Conservation (phyloP, 2,113 vertebrate genomes). For the Elachura formosa region DNA sequence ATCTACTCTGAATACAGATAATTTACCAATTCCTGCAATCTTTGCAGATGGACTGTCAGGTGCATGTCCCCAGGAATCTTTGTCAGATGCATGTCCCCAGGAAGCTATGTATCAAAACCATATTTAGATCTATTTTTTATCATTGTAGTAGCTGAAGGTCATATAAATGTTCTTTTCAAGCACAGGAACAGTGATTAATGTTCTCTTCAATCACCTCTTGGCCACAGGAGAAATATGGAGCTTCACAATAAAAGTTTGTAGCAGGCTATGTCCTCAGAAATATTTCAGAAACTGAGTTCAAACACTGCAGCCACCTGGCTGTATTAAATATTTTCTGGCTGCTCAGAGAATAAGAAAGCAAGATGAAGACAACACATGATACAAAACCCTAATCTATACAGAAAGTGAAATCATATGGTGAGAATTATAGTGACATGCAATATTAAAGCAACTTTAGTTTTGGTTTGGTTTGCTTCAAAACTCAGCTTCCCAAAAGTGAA, state of each 20-base stretch:
- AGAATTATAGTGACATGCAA: background rate
- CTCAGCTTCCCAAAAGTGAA: background rate
- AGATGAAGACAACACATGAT: background rate
- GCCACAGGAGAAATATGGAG: background rate
- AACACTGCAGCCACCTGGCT: background rate
- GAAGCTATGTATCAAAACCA: background rate
- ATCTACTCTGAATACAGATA: background rate
- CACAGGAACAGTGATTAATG: background rate
- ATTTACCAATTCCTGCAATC: background rate
- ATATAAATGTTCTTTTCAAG: background rate
- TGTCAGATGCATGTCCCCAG: too few species aligned
- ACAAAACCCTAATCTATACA: background rate
- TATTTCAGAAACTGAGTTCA: background rate
- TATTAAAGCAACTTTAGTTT: background rate
- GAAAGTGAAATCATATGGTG: background rate
- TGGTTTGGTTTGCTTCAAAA: background rate
- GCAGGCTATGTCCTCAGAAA: background rate
- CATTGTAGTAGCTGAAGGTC: background rate
- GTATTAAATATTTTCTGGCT: background rate
- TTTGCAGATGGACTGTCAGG: background rate
- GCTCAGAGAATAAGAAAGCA: background rate
- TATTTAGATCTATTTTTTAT: background rate
- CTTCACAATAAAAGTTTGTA: background rate
- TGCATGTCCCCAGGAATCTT: background rate
- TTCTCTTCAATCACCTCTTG: background rate